These are phyloP conservation scores for Chaetophractus vellerosus DNA, from an alignment of 2,797 vertebrate genomes.

Conservation along the genomic window DNA sequence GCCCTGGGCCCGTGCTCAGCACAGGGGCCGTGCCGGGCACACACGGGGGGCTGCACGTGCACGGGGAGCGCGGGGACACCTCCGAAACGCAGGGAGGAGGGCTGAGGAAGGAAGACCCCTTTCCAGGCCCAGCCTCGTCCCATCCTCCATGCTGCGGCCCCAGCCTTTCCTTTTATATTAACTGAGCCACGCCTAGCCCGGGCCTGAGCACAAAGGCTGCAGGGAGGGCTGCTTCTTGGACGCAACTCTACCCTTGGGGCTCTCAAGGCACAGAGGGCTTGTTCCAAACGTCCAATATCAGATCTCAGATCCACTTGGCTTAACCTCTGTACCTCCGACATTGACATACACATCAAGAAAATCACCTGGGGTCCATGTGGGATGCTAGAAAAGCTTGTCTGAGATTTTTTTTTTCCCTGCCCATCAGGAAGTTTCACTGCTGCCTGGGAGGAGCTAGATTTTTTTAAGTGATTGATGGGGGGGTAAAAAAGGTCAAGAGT, in stretches of 20 bases:
- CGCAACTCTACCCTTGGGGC: not conserved
- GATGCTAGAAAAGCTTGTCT: conserved; percentile 56
- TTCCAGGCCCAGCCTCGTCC: not conserved
- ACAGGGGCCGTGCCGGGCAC: not conserved
- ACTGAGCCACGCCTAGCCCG: not conserved
- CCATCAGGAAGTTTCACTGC: conserved; percentile 27
- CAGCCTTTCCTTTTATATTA: not conserved
- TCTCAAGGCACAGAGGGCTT: conserved; percentile 14
- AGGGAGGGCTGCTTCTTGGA: not conserved
- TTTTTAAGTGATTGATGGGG: conserved; percentile 61
- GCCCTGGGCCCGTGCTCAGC: no score
- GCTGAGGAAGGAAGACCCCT: not conserved
- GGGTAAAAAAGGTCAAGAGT: conserved; percentile 45
- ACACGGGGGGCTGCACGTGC: not conserved
- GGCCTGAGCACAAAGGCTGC: not conserved
- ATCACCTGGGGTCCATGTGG: conserved; percentile 68
- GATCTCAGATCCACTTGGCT: conserved; percentile 72
- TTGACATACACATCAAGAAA: conserved; percentile 54
- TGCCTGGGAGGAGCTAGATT: conserved; percentile 42
- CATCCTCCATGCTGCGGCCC: not conserved
- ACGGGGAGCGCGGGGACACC: no score
- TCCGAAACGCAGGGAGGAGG: not conserved
- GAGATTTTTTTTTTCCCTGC: conserved; percentile 31
- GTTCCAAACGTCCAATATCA: conserved; percentile 66
- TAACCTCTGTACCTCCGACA: conserved; percentile 67